Conservation (phyloP, 2,888 invertebrate genomes). For the Cremastinae sp. region DNA sequence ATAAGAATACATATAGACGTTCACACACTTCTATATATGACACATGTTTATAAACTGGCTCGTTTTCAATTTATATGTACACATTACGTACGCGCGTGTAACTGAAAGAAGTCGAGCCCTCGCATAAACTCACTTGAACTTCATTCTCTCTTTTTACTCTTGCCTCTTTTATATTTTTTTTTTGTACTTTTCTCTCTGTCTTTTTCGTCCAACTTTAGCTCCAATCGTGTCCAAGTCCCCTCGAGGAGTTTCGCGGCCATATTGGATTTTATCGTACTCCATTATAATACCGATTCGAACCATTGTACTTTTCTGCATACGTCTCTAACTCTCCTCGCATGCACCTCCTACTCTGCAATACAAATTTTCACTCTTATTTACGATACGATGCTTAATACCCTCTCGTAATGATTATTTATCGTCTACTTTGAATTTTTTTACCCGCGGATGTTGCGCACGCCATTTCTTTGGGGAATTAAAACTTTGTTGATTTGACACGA, state of each 20-base stretch:
- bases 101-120: constrained; percentile 9
- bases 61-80: constrained; percentile 17
- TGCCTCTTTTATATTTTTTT: background rate
- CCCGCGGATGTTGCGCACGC: constrained; percentile 21
- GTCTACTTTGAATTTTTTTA: constrained; percentile 18
- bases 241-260: constrained; percentile 11
- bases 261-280: constrained; percentile 37
- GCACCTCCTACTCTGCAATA: background rate
- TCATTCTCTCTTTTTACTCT: constrained; percentile 33
- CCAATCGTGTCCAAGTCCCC: background rate
- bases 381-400: constrained; percentile 33
- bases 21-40: constrained; percentile 4
- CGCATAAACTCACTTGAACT: constrained; percentile 50
- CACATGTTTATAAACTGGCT: constrained; percentile 28
- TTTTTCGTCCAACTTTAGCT: constrained; percentile 7
- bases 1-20: constrained; percentile 5
- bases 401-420: constrained; percentile 51
- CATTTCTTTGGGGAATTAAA: no score
- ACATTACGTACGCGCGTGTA: constrained; percentile 4
- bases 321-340: background rate
- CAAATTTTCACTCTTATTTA: background rate
- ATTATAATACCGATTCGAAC: constrained; percentile 9
- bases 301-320: constrained; percentile 19
- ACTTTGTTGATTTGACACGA: no score
- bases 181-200: background rate